Conservation (phyloP, 2,797 vertebrate genomes). For the Sebastes hubbsi region DNA sequence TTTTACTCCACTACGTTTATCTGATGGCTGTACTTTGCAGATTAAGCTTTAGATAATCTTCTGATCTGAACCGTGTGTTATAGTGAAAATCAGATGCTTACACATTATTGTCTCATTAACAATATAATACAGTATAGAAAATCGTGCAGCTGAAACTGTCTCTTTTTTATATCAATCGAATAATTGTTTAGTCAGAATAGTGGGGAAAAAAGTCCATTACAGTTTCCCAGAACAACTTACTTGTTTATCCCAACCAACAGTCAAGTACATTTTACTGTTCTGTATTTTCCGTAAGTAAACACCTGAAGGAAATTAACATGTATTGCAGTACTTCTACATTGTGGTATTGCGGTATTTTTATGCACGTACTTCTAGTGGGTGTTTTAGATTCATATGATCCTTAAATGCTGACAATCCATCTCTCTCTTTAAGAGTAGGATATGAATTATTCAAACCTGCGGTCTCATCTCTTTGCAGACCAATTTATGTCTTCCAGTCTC, state of each 20-base stretch:
- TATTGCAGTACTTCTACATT: not conserved
- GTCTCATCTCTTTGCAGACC: conserved; percentile 11
- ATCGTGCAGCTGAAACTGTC: not conserved
- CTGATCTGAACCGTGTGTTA: not conserved
- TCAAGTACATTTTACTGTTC: not conserved
- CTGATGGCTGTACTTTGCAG: not conserved
- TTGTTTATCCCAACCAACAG: not conserved
- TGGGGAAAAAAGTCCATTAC: not conserved
- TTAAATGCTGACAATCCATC: conserved; percentile 38
- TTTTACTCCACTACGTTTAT: not conserved
- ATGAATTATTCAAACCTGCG: conserved; percentile 59
- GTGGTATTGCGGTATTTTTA: not conserved
- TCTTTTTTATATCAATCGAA: not conserved
- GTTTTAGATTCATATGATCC: conserved; percentile 18
- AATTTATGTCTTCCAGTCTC: conserved; percentile 32
- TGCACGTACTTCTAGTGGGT: not conserved
- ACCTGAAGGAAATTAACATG: not conserved
- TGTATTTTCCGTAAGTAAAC: not conserved
- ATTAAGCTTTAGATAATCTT: not conserved
- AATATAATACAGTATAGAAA: not conserved
- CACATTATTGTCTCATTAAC: not conserved
- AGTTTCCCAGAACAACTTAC: not conserved
- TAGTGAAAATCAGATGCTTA: not conserved
- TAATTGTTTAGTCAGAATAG: not conserved
- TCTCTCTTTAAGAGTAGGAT: conserved; percentile 11